Evolutionary conservation across 2,888 invertebrate species (phyloP).

Genomic region (Microctonus hyperodae): DNA sequence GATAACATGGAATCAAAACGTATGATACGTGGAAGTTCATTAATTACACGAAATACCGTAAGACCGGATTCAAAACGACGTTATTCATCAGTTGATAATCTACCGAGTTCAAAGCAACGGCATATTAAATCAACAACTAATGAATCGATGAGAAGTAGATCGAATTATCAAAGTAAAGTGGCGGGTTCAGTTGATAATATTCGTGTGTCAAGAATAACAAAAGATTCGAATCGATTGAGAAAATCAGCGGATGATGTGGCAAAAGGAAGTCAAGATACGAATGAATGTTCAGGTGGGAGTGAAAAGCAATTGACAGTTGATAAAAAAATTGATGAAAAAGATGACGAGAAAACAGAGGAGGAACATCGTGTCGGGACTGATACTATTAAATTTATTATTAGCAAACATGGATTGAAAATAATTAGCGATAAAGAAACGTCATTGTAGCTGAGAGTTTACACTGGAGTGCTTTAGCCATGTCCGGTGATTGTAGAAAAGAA

Average conservation of each 20-base stretch:
- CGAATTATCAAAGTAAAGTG: constrained; percentile 40
- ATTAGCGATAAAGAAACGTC: constrained; percentile 81
- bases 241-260: constrained; percentile 56
- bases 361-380: constrained; percentile 58
- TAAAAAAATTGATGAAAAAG: constrained; percentile 37
- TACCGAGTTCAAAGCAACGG: constrained; percentile 49
- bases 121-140: constrained; percentile 35
- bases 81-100: constrained; percentile 59
- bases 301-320: constrained; percentile 12
- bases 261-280: constrained; percentile 38
- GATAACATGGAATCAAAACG: constrained; percentile 41
- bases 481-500: background rate
- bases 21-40: constrained; percentile 52
- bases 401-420: constrained; percentile 80
- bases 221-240: constrained; percentile 49
- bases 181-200: constrained; percentile 58
- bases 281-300: constrained; percentile 26
- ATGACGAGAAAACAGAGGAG: background rate
- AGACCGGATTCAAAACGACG: constrained; percentile 50
- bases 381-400: constrained; percentile 76
- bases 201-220: constrained; percentile 43
- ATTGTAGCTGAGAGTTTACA: constrained; percentile 53
- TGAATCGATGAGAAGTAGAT: constrained; percentile 35
- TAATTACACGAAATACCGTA: constrained; percentile 42
- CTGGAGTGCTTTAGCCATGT: constrained; percentile 42